A percentile compares a stretch with the other conserved stretches of the same genome.
phyloP scores from a whole-genome alignment of 2,888 invertebrate genomes.

The Napeogenes inachia region DNA sequence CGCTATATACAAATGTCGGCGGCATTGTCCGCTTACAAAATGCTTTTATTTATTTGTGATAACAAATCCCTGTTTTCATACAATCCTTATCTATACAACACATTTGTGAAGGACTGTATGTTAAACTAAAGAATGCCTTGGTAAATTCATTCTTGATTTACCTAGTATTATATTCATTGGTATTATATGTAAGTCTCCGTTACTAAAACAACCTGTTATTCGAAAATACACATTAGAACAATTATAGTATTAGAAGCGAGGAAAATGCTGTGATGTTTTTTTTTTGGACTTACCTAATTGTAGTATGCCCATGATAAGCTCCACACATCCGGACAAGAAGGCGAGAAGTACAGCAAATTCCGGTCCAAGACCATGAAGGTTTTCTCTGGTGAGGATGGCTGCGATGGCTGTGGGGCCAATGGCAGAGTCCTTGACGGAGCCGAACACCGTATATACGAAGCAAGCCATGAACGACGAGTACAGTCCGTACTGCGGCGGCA shows the following conservation, averaged over 20 bases:
- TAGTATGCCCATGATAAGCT: constrained; percentile 88
- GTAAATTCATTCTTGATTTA: too few relatives aligned
- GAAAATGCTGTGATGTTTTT: too few relatives aligned
- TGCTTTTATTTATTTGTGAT: background rate
- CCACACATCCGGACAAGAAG: constrained; percentile 88
- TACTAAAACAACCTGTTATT: too few relatives aligned
- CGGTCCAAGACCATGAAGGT: constrained; percentile 82
- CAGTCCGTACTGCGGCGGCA: constrained; percentile 87
- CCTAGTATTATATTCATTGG: too few relatives aligned
- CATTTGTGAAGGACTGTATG: background rate
- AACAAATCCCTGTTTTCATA: background rate
- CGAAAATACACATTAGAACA: too few relatives aligned
- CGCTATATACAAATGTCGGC: too few relatives aligned
- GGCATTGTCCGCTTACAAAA: background rate
- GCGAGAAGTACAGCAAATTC: constrained; percentile 85
- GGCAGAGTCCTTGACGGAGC: constrained; percentile 83
- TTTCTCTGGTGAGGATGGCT: constrained; percentile 86
- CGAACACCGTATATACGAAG: constrained; percentile 93
- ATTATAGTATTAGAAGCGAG: too few relatives aligned
- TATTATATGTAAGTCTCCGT: too few relatives aligned
- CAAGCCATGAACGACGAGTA: constrained; percentile 97
- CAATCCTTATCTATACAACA: background rate
- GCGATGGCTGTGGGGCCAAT: constrained; percentile 92
- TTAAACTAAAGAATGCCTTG: too few relatives aligned
- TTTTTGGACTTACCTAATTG: constrained; percentile 74